Evolutionary conservation across 2,888 invertebrate genomes (phyloP).

Genomic region (Prenolepis imparis): DNA sequence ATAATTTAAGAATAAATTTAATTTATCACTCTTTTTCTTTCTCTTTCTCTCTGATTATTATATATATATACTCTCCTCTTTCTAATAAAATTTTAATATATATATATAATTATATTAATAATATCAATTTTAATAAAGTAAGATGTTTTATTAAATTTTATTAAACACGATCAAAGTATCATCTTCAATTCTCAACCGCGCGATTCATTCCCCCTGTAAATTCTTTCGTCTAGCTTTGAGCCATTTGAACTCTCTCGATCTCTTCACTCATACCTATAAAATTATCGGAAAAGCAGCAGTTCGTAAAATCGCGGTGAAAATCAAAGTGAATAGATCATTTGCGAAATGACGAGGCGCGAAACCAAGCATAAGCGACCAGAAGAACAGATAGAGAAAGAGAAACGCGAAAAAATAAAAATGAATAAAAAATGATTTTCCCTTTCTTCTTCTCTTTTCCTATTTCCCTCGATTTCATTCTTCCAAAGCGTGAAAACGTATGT

Average conservation of each 20-base stretch:
- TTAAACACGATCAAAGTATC: background rate
- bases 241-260: background rate
- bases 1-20: background rate
- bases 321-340: constrained; percentile 62
- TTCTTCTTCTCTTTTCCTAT: constrained; percentile 27
- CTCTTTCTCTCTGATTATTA: background rate
- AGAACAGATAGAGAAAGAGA: constrained; percentile 43
- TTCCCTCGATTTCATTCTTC: constrained; percentile 65
- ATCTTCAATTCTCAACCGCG: background rate
- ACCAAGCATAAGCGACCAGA: constrained; percentile 1
- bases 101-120: too few relatives aligned
- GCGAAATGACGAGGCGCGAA: constrained; percentile 50
- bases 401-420: constrained; percentile 37
- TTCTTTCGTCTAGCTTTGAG: background rate
- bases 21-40: background rate
- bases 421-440: constrained; percentile 35
- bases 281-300: background rate
- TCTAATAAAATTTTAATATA: background rate
- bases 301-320: constrained; percentile 18
- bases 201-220: background rate
- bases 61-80: background rate
- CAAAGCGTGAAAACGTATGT: constrained; percentile 66
- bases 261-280: constrained; percentile 23
- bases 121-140: background rate
- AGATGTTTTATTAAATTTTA: background rate